A percentile compares a stretch with the other conserved stretches of the same genome.
These are phyloP conservation scores for Botrylloides violaceus DNA, from an alignment of 23 tunicate genomes.

Conservation along the genomic window DNA sequence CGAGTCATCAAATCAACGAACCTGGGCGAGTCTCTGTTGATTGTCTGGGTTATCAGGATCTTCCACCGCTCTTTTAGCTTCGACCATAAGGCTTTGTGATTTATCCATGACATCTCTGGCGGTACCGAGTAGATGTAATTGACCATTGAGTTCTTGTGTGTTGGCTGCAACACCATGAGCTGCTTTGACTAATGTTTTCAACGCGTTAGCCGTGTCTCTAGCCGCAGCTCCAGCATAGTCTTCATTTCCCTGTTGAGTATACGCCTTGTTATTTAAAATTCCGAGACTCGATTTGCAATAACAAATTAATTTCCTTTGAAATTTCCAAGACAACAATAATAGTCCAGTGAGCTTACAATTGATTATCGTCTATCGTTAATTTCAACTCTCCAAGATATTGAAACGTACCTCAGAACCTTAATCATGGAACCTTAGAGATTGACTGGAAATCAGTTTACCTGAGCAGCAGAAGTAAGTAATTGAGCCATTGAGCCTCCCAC, in stretches of 20 bases:
- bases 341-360: too few species aligned
- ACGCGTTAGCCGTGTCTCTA: conserved; percentile 83
- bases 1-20: too few species aligned
- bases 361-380: too few species aligned
- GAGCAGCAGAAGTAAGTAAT: conserved; percentile 92
- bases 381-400: too few species aligned
- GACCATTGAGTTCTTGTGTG: conserved; percentile 67
- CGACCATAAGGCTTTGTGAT: conserved; percentile 77
- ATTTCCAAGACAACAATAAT: too few species aligned
- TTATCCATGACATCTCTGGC: conserved; percentile 93
- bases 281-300: too few species aligned
- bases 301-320: too few species aligned
- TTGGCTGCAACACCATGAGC: conserved; percentile 93
- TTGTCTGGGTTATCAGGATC: conserved; percentile 92
- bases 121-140: conserved; percentile 66
- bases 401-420: too few species aligned
- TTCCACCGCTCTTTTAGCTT: conserved; percentile 77
- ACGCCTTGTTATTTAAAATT: too few species aligned
- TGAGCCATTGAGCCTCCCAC: conserved; percentile 93
- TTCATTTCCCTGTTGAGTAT: conserved; percentile 92
- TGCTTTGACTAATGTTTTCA: conserved; percentile 73
- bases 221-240: conserved; percentile 97
- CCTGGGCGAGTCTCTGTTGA: conserved; percentile 78
- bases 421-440: too few species aligned
- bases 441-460: too few species aligned